Conservation (phyloP, 2,797 vertebrate genomes). For the Pangasius krempfi region DNA sequence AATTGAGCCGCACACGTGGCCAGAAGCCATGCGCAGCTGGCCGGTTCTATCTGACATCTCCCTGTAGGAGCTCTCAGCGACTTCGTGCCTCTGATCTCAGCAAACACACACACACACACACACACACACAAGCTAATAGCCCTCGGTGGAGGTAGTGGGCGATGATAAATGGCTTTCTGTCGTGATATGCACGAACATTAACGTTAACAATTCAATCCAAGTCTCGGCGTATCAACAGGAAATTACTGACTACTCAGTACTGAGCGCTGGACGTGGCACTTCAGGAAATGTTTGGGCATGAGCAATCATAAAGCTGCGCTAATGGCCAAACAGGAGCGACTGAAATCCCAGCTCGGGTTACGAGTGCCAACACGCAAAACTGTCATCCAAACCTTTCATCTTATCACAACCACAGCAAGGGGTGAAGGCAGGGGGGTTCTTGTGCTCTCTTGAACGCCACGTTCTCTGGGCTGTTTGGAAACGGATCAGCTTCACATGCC, state of each 20-base stretch:
- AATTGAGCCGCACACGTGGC: conserved; percentile 69
- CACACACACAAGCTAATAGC: conserved; percentile 52
- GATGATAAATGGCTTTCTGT: conserved; percentile 69
- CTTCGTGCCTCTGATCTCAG: conserved; percentile 36
- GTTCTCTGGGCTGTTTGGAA: conserved; percentile 26
- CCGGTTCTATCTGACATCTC: conserved; percentile 44
- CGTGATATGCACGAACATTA: conserved; percentile 65
- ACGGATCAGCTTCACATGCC: background rate
- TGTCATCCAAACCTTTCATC: conserved; percentile 23
- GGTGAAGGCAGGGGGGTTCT: background rate
- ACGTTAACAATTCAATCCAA: conserved; percentile 66
- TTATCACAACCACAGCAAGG: background rate
- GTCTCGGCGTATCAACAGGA: conserved; percentile 45
- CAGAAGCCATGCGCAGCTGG: conserved; percentile 40
- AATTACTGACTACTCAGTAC: conserved; percentile 61
- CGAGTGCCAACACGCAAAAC: conserved; percentile 5
- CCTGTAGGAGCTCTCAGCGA: conserved; percentile 36
- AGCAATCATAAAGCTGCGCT: background rate
- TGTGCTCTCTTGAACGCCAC: background rate
- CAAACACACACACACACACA: conserved; percentile 35
- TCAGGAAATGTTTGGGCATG: background rate
- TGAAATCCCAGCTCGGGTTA: conserved; percentile 16
- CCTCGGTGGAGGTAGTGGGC: conserved; percentile 48
- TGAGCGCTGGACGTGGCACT: background rate
- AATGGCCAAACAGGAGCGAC: conserved; percentile 1